Evolutionary conservation across 2,113 vertebrate genomes (phyloP), one percentile per base, ranked within the genome.

Genomic region (Cnemophilus loriae): DNA sequence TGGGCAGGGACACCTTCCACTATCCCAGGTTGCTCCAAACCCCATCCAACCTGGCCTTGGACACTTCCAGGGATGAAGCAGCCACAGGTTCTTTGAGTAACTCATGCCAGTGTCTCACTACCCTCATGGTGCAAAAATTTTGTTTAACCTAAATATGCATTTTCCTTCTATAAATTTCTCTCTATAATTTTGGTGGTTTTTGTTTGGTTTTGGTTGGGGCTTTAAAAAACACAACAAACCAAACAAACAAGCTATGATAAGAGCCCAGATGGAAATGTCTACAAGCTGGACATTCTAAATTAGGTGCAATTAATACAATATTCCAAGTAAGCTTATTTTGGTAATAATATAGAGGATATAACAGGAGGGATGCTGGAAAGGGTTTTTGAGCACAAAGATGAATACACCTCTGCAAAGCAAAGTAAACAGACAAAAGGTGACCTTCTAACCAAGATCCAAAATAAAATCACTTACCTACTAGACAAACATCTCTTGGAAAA

Each of bases 401-500:
- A 87, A 84, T 53, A 49, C 18, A 69, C 6, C 3, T 57, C 33
- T 70, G 9, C 15, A 67, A 65, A 90, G 24, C 39, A 88, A 65
- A 27, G 26, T n/a, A 89, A 91, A 76, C 53, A 93, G 70, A 46
- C 3, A 65, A 65, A 92, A 93, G 65, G 22, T 87, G 73, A 84
- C 57, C 75, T 89, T 82, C 61, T 71, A 81, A 71, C 64, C 22
- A 46, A 75, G 56, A 89, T 73, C 18, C 22, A 14, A 87, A 96
- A 82, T 49, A 57, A 96, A 90, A 93, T 65, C 18, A 39, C 22
- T 52, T 84, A 75, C 57, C 46, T 85, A 35, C 16, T 42, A 85
- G 46, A 50, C 11, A 91, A 94, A 85, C 9, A 82, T 46, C 28
- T 37, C 32, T 42, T 87, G 57, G 33, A 61, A 95, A 96, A 94